Base-by-base conservation (phyloP, 2,888 invertebrate genomes). In the Scaptomyza tumidula region DNA sequence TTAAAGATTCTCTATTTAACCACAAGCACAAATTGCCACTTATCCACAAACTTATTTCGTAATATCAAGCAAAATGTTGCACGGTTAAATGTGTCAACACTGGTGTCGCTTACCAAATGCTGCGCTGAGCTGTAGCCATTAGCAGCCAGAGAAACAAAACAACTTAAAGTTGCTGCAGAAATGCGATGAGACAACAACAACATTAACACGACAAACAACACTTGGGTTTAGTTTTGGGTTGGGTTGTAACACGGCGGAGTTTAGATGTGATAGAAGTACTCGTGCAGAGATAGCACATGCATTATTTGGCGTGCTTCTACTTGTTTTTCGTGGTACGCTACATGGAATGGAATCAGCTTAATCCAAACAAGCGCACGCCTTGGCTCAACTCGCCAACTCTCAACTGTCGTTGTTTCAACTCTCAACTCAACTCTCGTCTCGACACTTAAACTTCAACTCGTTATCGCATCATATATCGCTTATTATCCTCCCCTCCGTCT, bases 381-480 rank as follows among this genome's bases (percentile, higher is more conserved):
- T 41, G 5, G 14, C 43, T 29, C 27, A 31, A 29, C 52, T 33
- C 48, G 29, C 16, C 6, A 37, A 27, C 55, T 44, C 46, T 35
- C 35, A 35, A 35, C 4, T 35, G 13, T 35, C 35, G 35, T 35
- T 13, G 35, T 33, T 16, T 11, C 35, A 43, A 44, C 35, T 53
- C 43, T 33, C 48, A 41, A 16, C 41, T 41, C 41, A n/a, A n/a
- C n/a, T n/a, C n/a, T 41, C 41, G 54, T 48, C 50, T 46, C 52
- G 66, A 71, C 64, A 79, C 86, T 83, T 77, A 57, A 76, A 69
- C 75, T 69, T 69, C 70, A 86, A 76, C 82, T 85, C 86, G 89
- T 89, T 85, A 89, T 85, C 84, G 86, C 79, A 62, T 85, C 82
- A 76, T 71, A 78, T 81, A 86, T 85, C 84, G 88, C 86, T 89